Evolutionary conservation across 2,797 vertebrate genomes (phyloP).

Genomic region (Crenuchus spilurus): DNA sequence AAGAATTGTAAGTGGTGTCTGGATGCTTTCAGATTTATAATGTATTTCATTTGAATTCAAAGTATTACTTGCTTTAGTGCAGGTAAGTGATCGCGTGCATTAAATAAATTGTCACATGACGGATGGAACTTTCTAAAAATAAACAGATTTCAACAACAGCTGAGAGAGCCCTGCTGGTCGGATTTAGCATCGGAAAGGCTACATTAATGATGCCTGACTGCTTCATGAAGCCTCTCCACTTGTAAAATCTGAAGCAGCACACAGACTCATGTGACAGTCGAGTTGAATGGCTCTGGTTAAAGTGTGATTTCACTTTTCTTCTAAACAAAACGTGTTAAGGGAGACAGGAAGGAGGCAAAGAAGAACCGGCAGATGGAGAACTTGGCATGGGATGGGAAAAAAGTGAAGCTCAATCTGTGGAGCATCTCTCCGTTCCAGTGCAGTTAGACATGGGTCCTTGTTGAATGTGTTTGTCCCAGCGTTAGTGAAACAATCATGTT

Average conservation of each 20-base stretch:
- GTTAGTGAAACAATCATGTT: constrained; percentile 22
- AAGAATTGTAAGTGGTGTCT: too few species aligned
- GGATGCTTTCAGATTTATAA: too few species aligned
- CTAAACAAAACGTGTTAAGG: constrained; percentile 51
- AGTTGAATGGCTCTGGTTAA: constrained; percentile 26
- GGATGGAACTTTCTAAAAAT: background rate
- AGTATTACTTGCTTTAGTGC: too few species aligned
- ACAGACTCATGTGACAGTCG: constrained; percentile 38
- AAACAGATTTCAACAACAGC: constrained; percentile 12
- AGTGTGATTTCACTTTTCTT: constrained; percentile 36
- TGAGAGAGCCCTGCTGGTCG: constrained; percentile 14
- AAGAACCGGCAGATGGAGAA: constrained; percentile 51
- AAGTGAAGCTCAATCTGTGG: constrained; percentile 5
- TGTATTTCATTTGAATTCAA: too few species aligned
- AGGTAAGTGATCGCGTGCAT: background rate
- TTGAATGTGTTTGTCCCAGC: constrained; percentile 1
- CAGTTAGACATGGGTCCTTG: constrained; percentile 8
- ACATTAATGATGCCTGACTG: constrained; percentile 46
- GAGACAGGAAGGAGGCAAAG: constrained; percentile 27
- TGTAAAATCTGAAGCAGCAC: constrained; percentile 35
- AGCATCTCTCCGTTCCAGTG: constrained; percentile 8
- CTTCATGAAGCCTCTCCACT: constrained; percentile 44
- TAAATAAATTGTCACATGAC: constrained; percentile 12
- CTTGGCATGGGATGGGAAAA: constrained; percentile 36
- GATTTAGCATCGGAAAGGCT: constrained; percentile 37